Percentiles rank a stretch among this genome's conserved stretches.
phyloP scores from a whole-genome alignment of 2,888 invertebrate species.

The Blastobasis lacticolella region DNA sequence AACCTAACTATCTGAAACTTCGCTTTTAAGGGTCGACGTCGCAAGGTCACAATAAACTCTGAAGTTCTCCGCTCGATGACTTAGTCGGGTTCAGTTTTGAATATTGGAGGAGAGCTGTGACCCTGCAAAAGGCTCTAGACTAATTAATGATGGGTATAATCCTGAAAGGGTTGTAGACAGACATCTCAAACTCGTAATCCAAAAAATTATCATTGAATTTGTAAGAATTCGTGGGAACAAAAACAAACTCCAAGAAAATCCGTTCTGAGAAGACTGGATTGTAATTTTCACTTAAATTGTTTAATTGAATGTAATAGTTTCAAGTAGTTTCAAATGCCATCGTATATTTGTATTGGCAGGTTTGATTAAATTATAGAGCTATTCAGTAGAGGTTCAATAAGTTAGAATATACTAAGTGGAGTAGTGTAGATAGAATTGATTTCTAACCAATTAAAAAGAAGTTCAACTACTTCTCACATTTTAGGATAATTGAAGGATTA shows the following conservation, averaged over 20 bases:
- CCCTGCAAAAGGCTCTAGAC: neutral
- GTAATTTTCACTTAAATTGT: neutral
- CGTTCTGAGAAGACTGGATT: neutral
- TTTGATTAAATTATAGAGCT: no score
- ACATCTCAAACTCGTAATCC: neutral
- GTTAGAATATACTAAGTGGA: no score
- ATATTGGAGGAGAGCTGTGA: neutral
- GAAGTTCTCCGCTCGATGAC: constrained; percentile 2
- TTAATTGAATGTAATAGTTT: no score
- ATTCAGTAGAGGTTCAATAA: no score
- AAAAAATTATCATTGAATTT: neutral
- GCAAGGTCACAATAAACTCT: neutral
- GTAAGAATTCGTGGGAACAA: neutral
- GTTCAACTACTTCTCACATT: no score
- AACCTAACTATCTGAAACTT: constrained; percentile 9
- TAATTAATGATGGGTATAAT: neutral
- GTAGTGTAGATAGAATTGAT: no score
- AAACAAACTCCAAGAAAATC: neutral
- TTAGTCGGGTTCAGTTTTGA: neutral
- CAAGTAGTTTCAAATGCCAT: no score
- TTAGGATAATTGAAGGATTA: no score
- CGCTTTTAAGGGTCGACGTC: constrained; percentile 10
- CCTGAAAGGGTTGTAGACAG: neutral
- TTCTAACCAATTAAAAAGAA: no score
- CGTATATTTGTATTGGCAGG: no score